A percentile compares a stretch with the other conserved stretches of the same genome.
phyloP scores from a whole-genome alignment of 2,113 vertebrate species.

The Progne subis region DNA sequence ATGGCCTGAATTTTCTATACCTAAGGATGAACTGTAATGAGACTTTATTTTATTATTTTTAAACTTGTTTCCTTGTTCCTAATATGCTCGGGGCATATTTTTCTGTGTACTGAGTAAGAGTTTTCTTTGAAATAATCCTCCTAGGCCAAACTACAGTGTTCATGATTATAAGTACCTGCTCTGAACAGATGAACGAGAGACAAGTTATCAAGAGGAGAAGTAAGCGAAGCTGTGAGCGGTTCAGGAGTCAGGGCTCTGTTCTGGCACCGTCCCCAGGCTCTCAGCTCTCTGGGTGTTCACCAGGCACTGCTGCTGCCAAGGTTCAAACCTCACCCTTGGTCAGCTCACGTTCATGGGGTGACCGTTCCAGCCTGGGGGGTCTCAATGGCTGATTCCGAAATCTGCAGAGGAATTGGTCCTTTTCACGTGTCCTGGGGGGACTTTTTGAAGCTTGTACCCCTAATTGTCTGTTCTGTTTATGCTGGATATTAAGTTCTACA shows the following conservation, averaged over 20 bases:
- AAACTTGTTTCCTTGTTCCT: background rate
- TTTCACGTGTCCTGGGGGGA: background rate
- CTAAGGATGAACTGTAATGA: background rate
- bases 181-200: background rate
- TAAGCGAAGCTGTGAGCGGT: background rate
- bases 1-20: background rate
- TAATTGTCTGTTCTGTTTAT: background rate
- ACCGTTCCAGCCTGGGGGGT: background rate
- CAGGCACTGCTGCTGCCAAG: background rate
- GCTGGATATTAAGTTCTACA: background rate
- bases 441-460: background rate
- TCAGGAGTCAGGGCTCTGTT: background rate
- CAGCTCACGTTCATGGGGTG: background rate
- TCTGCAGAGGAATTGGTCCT: background rate
- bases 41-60: background rate
- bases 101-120: background rate
- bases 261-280: background rate
- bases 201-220: background rate
- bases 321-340: background rate
- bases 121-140: background rate
- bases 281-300: background rate
- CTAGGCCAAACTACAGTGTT: rapidly evolving
- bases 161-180: background rate
- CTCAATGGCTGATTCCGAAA: background rate
- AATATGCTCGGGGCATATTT: background rate